These are phyloP conservation scores for Esox lucius DNA, from an alignment of 2,797 vertebrate genomes.

Conservation along the genomic window DNA sequence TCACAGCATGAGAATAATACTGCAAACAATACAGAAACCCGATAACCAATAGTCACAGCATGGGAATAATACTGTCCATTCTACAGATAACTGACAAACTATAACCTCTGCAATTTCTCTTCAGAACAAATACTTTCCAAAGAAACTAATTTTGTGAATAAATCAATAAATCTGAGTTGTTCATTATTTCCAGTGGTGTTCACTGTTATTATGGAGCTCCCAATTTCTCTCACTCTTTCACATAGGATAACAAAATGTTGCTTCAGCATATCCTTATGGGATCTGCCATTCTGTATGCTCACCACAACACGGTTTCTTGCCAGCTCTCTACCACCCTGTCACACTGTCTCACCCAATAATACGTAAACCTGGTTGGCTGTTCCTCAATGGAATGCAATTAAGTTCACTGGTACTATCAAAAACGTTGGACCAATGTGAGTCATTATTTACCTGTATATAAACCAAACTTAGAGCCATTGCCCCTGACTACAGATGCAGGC, in stretches of 20 bases:
- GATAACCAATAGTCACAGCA: no score
- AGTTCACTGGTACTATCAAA: slow-evolving; percentile 51
- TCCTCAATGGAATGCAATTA: slow-evolving; percentile 35
- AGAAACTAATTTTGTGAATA: no score
- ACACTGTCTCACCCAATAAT: slow-evolving; percentile 50
- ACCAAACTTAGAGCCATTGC: slow-evolving; percentile 36
- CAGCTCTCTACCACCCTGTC: slow-evolving; percentile 54
- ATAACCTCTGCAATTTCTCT: neutral
- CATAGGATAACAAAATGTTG: slow-evolving; percentile 53
- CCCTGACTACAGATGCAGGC: slow-evolving; percentile 20
- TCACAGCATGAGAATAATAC: no score
- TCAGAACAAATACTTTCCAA: neutral
- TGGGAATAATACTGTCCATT: no score
- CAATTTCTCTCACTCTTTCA: slow-evolving; percentile 42
- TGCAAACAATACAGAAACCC: no score
- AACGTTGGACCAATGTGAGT: slow-evolving; percentile 40
- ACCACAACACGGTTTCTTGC: slow-evolving; percentile 47
- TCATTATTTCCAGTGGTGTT: slow-evolving; percentile 30
- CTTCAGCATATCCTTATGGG: slow-evolving; percentile 59
- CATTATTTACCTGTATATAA: slow-evolving; percentile 23
- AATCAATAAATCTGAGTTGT: slow-evolving; percentile 2
- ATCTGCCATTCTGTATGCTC: slow-evolving; percentile 60
- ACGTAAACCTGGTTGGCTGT: slow-evolving; percentile 43
- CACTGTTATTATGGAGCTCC: slow-evolving; percentile 31
- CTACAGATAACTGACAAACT: no score